phyloP scores from a whole-genome alignment of 1,140 invertebrate species.

The Anastatus disparis region DNA sequence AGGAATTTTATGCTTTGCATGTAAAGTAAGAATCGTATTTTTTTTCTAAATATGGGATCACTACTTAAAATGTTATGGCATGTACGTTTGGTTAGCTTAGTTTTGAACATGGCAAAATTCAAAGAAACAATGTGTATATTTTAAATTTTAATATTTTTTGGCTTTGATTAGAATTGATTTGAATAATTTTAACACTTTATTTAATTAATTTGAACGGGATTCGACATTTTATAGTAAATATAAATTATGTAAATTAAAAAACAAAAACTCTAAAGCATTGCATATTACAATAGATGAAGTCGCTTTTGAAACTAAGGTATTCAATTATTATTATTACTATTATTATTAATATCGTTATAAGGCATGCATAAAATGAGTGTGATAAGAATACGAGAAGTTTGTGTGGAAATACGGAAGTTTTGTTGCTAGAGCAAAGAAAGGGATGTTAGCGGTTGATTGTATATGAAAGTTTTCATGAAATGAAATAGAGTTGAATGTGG shows the following conservation, averaged over 20 bases:
- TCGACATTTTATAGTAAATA: too few species aligned
- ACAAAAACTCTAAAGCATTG: too few species aligned
- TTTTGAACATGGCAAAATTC: too few species aligned
- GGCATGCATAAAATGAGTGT: too few species aligned
- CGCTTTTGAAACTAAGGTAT: not conserved
- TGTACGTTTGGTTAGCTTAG: not conserved
- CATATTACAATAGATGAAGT: not conserved
- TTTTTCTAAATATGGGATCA: conserved; percentile 20
- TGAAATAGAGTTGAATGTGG: too few species aligned
- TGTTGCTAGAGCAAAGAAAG: too few species aligned
- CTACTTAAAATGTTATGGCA: conserved; percentile 16
- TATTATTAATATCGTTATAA: not conserved
- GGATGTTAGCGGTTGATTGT: too few species aligned
- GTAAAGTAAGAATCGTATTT: not conserved
- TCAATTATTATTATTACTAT: conserved; percentile 9
- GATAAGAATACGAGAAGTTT: too few species aligned
- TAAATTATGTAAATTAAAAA: too few species aligned
- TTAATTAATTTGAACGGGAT: not conserved
- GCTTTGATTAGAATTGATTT: not conserved
- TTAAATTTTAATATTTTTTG: not conserved
- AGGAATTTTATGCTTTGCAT: conserved; percentile 13
- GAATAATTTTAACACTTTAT: not conserved
- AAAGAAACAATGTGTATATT: not conserved
- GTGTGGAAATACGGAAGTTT: too few species aligned
- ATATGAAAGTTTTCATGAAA: too few species aligned